These are phyloP conservation scores for Acipenser ruthenus DNA, from an alignment of 2,797 vertebrate genomes.

Conservation along the genomic window DNA sequence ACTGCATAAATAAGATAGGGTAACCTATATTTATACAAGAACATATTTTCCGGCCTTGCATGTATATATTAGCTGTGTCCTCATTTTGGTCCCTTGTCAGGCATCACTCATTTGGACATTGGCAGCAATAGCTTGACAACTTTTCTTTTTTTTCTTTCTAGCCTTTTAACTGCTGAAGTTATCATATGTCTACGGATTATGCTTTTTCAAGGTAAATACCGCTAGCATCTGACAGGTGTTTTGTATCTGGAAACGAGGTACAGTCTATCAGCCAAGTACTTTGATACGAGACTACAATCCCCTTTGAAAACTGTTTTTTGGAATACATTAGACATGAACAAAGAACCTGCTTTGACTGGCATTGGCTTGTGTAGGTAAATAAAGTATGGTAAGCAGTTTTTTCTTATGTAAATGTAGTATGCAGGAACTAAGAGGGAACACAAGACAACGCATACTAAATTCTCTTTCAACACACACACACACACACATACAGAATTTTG, in stretches of 20 bases:
- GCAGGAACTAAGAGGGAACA: neutral
- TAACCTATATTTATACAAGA: too few relatives aligned
- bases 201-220: neutral
- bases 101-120: too few relatives aligned
- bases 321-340: neutral
- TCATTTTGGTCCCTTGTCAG: too few relatives aligned
- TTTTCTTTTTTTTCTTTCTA: too few relatives aligned
- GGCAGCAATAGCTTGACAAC: too few relatives aligned
- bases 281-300: neutral
- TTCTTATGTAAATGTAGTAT: neutral
- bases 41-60: too few relatives aligned
- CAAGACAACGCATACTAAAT: neutral
- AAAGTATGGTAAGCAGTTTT: neutral
- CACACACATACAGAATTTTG: slow-evolving; percentile 10
- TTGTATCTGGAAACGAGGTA: neutral
- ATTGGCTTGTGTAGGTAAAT: neutral
- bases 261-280: neutral
- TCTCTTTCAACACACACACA: neutral
- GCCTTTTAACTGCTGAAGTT: too few relatives aligned
- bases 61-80: too few relatives aligned
- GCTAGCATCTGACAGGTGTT: neutral
- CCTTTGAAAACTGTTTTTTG: neutral
- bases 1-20: too few relatives aligned
- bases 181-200: too few relatives aligned
- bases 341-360: neutral